Evolutionary conservation across 2,113 vertebrate genomes (phyloP), one percentile per base, ranked within the genome.

Genomic region (Channa maculata): DNA sequence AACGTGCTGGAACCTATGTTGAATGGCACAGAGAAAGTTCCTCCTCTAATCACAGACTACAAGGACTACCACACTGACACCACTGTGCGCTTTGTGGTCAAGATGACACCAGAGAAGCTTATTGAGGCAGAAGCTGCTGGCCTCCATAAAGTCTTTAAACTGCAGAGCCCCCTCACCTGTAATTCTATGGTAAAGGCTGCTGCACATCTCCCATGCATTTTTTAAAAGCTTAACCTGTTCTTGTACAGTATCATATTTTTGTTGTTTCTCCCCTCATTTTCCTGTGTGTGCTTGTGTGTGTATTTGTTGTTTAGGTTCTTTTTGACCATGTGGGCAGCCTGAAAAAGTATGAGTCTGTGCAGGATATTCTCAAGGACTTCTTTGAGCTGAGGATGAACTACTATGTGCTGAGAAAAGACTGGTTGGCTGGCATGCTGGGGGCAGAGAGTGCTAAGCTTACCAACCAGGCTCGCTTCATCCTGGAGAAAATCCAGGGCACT

Each of bases 391-490:
- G 98, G 43, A 91, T 97, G 84, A 96, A 94, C 6, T 99, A 98
- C 82, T 99, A 97, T 5, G 48, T 11, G 12, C 88, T 99, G 90
- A 96, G 98, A 66, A 99, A 99, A 91, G 97, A 98, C 54, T 99
- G 98, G 98, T 88, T 99, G 33, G 33, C 89, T 2, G 98, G 98
- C 60, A 96, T 99, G 96, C 90, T 99, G 60, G 92, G 94, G 3
- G 97, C 98, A 0, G 98, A 99, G 82, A 94, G 94, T 45, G 85
- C 95, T 24, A 98, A 94, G 79, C 94, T 99, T 71, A 96, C 93
- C 91, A 99, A 98, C 92, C 98, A 99, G 92, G 98, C 98, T 49
- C 97, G 98, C 13, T 99, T 99, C 94, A 99, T 99, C 88, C 92
- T 99, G 89, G 98, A 99, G 93, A 99, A 99, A 91, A 97, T 99